phyloP scores from a whole-genome alignment of 2,888 invertebrate genomes.

The Nomada fucata region DNA sequence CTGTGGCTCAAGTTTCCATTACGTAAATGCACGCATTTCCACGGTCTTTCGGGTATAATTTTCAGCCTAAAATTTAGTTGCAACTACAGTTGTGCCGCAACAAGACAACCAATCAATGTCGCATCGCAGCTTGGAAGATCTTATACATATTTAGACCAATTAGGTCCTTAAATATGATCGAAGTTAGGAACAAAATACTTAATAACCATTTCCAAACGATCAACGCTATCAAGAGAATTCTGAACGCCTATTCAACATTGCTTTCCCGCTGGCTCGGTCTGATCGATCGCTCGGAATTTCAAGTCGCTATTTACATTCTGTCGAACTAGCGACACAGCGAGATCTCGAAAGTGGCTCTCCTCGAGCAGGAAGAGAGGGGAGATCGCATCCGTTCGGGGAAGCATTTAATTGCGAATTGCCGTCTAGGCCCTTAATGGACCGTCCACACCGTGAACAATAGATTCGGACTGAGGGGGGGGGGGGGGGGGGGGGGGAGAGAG shows the following conservation, averaged over 20 bases:
- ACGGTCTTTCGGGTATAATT: too few species aligned
- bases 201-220: too few species aligned
- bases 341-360: constrained; percentile 52
- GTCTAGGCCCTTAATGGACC: constrained; percentile 69
- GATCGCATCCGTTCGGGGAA: constrained; percentile 61
- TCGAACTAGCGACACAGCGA: constrained; percentile 16
- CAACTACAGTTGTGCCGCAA: too few species aligned
- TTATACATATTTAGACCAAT: too few species aligned
- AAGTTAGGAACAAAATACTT: too few species aligned
- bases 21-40: too few species aligned
- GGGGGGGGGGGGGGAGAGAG: constrained; percentile 25
- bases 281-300: constrained; percentile 33
- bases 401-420: constrained; percentile 69
- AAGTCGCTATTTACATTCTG: constrained; percentile 42
- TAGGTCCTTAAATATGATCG: too few species aligned
- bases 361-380: constrained; percentile 14
- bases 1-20: not conserved
- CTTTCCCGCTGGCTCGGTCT: not conserved
- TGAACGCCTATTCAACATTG: not conserved
- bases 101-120: too few species aligned
- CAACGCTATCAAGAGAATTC: not conserved
- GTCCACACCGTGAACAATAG: constrained; percentile 64
- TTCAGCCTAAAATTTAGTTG: too few species aligned
- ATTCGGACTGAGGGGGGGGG: constrained; percentile 11
- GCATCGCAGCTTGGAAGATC: too few species aligned